Base-by-base conservation (phyloP, 2,888 invertebrate genomes). In the Clitarchus hookeri region DNA sequence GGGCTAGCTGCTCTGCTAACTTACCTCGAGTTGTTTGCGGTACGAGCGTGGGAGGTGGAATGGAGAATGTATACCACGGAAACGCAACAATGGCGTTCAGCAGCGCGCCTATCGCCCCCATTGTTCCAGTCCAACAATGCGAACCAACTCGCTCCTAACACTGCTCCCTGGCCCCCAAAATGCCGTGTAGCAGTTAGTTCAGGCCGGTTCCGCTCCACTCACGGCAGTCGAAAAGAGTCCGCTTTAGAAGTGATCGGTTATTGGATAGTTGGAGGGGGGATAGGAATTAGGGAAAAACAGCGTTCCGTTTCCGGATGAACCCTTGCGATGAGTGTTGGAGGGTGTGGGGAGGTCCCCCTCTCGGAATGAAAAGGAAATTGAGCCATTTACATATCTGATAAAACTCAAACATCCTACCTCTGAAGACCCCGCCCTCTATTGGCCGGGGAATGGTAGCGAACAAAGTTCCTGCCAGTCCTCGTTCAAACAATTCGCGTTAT, bases 401-500 rank as follows among this genome's bases (percentile, higher is more conserved):
- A 82, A 82, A 82, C 44, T 82, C 82, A 27, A 82, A 82, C 82
- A 82, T 82, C 82, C 82, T 13, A 82, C 82, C 82, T 82, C 65
- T 23, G n/a, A 65, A 65, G 65, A n/a, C 23, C 65, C 65, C 65
- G 65, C 23, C 65, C 65, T 23, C n/a, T 65, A 65, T 65, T 65
- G 65, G 65, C 65, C 65, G 2, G 65, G 65, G 16, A 65, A 8
- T 16, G 48, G 12, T 8, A 8, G 48, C 48, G 48, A 48, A 48
- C 48, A 48, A 48, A 65, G 19, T 65, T 65, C 65, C 65, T 19
- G 65, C 65, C 65, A 26, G 13, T 16, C 82, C 82, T 36, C 44
- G 82, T 82, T 82, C 82, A 82, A 82, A 82, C 82, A 82, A 82
- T 82, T 82, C 82, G 36, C 82, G 44, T 82, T 82, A 82, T 27